A percentile compares a stretch with the other conserved stretches of the same genome.
These are phyloP conservation scores for Fistularia commersonii DNA, from an alignment of 2,797 vertebrate genomes.

Conservation along the genomic window DNA sequence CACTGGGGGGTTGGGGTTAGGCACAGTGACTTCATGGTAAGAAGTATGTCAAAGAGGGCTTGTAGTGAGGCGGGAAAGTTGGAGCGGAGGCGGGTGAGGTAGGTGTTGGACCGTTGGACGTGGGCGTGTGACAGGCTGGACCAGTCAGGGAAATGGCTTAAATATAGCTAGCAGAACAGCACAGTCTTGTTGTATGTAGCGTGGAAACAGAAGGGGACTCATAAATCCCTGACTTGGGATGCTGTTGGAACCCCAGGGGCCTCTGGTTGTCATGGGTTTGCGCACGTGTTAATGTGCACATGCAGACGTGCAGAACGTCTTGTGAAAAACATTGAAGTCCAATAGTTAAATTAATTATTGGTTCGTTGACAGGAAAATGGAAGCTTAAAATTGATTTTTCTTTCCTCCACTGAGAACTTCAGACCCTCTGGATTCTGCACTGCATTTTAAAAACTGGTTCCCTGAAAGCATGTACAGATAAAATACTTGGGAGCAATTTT, in stretches of 20 bases:
- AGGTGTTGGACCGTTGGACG: slow-evolving; percentile 11
- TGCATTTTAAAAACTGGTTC: not conserved
- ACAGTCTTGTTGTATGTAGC: slow-evolving; percentile 34
- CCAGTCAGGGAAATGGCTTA: slow-evolving; percentile 42
- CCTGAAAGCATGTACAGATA: slow-evolving; percentile 5
- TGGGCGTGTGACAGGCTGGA: slow-evolving; percentile 37
- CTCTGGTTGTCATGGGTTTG: too few species aligned
- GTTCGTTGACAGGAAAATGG: too few species aligned
- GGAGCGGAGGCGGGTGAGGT: slow-evolving; percentile 4
- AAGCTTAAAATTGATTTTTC: too few species aligned
- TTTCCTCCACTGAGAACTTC: not conserved
- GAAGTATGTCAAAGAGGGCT: slow-evolving; percentile 43
- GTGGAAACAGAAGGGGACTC: not conserved
- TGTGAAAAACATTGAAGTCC: too few species aligned
- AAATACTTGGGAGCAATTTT: slow-evolving; percentile 35
- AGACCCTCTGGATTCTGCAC: not conserved
- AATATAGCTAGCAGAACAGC: slow-evolving; percentile 43
- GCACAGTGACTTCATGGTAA: slow-evolving; percentile 54
- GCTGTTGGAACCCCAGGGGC: not conserved
- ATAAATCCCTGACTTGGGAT: not conserved
- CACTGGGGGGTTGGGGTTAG: slow-evolving; percentile 25
- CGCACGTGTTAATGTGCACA: too few species aligned
- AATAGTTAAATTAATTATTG: too few species aligned
- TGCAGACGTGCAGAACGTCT: too few species aligned
- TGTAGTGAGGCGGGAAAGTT: slow-evolving; percentile 39